Evolutionary conservation across 2,888 invertebrate species (phyloP).

Genomic region (Rutpela maculata): DNA sequence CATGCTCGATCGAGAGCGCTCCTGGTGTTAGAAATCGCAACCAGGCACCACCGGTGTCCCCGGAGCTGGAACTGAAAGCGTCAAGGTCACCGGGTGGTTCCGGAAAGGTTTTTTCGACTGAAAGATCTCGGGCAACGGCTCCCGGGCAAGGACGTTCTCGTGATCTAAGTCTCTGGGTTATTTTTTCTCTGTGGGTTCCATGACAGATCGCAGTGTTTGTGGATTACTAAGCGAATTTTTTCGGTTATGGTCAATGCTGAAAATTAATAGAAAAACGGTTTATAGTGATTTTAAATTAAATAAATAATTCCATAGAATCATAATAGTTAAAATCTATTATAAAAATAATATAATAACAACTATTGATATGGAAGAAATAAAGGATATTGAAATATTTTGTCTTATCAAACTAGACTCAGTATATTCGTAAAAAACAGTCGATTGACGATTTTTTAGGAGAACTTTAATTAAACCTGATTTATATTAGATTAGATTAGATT

Average conservation of each 20-base stretch:
- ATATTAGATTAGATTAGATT: too few species aligned
- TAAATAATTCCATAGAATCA: not conserved
- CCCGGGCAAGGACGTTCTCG: conserved; percentile 32
- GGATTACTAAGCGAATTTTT: conserved; percentile 8
- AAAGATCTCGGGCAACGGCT: conserved; percentile 38
- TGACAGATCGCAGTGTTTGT: conserved; percentile 18
- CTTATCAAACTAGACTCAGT: too few species aligned
- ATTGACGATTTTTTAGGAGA: too few species aligned
- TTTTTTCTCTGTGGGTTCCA: conserved; percentile 6
- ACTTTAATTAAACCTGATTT: too few species aligned
- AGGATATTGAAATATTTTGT: too few species aligned
- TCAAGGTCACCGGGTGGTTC: conserved; percentile 50
- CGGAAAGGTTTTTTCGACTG: conserved; percentile 45
- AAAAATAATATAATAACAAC: not conserved
- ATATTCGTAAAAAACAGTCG: too few species aligned
- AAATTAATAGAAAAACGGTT: not conserved
- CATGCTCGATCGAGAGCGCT: conserved; percentile 39
- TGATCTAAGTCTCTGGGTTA: conserved; percentile 21
- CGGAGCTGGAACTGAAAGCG: conserved; percentile 43
- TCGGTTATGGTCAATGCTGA: not conserved
- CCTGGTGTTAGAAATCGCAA: conserved; percentile 43
- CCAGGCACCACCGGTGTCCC: conserved; percentile 32
- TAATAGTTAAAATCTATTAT: not conserved
- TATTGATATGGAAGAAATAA: not conserved
- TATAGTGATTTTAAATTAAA: not conserved